Percentiles rank a stretch among this genome's conserved stretches.
phyloP scores from a whole-genome alignment of 2,888 invertebrate genomes.

The Pristionchus maxplancki region DNA sequence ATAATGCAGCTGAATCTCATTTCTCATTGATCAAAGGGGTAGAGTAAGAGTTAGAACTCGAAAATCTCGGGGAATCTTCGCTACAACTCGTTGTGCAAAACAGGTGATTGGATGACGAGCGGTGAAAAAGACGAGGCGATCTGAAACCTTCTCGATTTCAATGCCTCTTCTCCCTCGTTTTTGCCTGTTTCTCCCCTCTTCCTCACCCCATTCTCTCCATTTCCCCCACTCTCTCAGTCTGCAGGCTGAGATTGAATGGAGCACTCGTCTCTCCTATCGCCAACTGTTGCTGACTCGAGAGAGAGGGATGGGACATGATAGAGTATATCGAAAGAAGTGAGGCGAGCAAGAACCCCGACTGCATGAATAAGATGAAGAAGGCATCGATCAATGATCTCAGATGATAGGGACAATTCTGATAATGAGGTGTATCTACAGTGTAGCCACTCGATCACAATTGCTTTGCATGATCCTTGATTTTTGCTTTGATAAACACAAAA shows the following conservation, averaged over 20 bases:
- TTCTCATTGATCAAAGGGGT: background rate
- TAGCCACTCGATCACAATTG: no score
- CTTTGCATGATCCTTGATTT: no score
- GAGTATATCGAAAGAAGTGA: slow-evolving; percentile 14
- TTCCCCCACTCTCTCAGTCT: background rate
- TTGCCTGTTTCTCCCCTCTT: slow-evolving; percentile 12
- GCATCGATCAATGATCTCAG: background rate
- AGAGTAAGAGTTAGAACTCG: background rate
- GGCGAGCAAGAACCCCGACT: background rate
- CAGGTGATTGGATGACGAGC: slow-evolving; percentile 14
- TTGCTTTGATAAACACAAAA: no score
- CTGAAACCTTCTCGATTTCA: slow-evolving; percentile 41
- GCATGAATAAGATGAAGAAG: background rate
- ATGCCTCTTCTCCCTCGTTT: background rate
- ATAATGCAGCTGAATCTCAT: background rate
- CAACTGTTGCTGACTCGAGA: background rate
- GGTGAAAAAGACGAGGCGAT: background rate
- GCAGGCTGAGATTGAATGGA: background rate
- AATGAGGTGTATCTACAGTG: no score
- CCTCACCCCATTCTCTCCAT: background rate
- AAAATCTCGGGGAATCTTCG: background rate
- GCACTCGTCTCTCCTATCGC: background rate
- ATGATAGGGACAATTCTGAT: no score
- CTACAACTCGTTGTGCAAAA: slow-evolving; percentile 11
- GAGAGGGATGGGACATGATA: slow-evolving; percentile 16